A percentile compares a stretch with the other conserved stretches of the same genome.
Evolutionary conservation across 2,888 invertebrate species (phyloP).

Genomic region (Hydraecia micacea): DNA sequence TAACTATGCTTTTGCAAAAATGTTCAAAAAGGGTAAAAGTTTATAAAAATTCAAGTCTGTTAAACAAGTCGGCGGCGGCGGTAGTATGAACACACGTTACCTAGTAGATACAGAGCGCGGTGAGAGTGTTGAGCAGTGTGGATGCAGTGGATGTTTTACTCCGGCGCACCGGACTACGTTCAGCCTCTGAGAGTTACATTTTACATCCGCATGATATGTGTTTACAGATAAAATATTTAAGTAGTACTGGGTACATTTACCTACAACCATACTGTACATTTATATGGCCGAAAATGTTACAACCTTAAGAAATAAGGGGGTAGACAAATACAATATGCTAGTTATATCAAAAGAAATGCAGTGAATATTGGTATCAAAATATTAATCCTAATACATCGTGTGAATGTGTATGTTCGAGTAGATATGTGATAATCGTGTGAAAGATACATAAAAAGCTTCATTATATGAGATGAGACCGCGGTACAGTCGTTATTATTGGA

Average conservation of each 20-base stretch:
- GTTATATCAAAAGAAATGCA: constrained; percentile 86
- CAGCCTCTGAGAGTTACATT: constrained; percentile 84
- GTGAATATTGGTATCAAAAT: constrained; percentile 90
- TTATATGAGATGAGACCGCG: constrained; percentile 75
- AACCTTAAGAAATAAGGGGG: constrained; percentile 83
- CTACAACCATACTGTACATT: constrained; percentile 86
- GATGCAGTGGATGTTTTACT: constrained; percentile 72
- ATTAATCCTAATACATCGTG: constrained; percentile 85
- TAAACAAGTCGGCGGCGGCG: constrained; percentile 74
- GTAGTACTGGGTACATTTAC: constrained; percentile 87
- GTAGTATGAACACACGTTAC: constrained; percentile 76
- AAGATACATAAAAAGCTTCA: constrained; percentile 83
- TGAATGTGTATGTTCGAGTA: constrained; percentile 83
- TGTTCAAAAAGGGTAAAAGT: constrained; percentile 84
- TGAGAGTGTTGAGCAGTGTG: constrained; percentile 76
- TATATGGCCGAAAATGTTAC: constrained; percentile 85
- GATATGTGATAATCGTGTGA: constrained; percentile 89
- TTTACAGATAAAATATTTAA: constrained; percentile 83
- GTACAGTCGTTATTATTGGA: constrained; percentile 76
- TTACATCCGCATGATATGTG: constrained; percentile 89
- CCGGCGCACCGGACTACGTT: constrained; percentile 79
- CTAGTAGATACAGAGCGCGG: constrained; percentile 69
- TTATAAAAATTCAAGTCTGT: constrained; percentile 85
- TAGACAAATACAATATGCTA: constrained; percentile 84
- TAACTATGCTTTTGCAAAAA: constrained; percentile 82